Conservation (phyloP, 2,888 invertebrate genomes). For the Seira musarum region DNA sequence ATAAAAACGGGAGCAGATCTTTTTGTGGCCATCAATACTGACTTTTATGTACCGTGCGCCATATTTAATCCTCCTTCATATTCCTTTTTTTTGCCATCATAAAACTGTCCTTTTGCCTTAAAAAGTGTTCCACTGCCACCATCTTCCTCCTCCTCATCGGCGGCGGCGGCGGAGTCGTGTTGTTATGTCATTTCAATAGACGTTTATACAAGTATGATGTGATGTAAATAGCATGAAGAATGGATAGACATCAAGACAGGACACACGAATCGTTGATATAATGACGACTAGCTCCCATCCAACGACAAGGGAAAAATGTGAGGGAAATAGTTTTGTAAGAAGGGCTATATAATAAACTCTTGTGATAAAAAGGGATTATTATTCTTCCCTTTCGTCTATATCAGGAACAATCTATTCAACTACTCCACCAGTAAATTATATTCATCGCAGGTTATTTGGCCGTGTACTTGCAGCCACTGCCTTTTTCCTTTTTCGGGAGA, state of each 20-base stretch:
- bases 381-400: not conserved
- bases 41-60: too few relatives aligned
- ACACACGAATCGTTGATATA: not conserved
- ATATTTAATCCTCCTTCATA: too few relatives aligned
- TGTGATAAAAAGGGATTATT: not conserved
- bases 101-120: too few relatives aligned
- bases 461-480: not conserved
- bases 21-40: too few relatives aligned
- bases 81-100: too few relatives aligned
- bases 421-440: not conserved
- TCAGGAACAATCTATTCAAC: not conserved
- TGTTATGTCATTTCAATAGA: conserved; percentile 39
- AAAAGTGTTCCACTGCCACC: too few relatives aligned
- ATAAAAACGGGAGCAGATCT: not conserved
- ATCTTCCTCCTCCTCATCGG: too few relatives aligned
- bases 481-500: too few relatives aligned
- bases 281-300: not conserved
- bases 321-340: too few relatives aligned
- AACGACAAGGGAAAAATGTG: too few relatives aligned
- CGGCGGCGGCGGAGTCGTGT: too few relatives aligned
- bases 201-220: conserved; percentile 21
- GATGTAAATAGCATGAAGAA: conserved; percentile 33
- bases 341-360: not conserved
- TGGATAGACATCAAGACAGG: conserved; percentile 17
- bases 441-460: not conserved